Evolutionary conservation across 1,140 invertebrate genomes (phyloP), one percentile per base, ranked within the genome.

Genomic region (Trichoplusia ni): DNA sequence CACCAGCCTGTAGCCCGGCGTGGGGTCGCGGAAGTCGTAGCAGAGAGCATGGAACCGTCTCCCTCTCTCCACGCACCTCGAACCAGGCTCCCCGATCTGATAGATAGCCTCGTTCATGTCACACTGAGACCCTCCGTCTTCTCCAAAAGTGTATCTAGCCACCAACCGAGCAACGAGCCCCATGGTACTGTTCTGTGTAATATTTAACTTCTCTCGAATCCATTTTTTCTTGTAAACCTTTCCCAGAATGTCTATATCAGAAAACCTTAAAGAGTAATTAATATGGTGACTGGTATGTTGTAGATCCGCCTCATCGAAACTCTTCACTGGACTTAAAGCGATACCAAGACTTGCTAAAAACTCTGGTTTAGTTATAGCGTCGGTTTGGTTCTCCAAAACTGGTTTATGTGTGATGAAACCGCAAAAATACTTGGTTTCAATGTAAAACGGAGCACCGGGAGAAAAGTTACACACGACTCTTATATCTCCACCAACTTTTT

Each of bases 391-490:
- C 21, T 53, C 11, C 8, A 38, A 71, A 5, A 69, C 60, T 27
- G 74, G 65, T 31, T 67, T 69, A 51, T 82, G 76, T 11, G 40
- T 25, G 11, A 86, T 77, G 14, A 89, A 70, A 13, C 87, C 87
- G 64, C 87, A 90, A 51, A 75, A 87, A 61, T 80, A 79, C 51
- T 79, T 74, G 0, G 79, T 74, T 1, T 79, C 58, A 14, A 90
- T 42, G 53, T 67, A 69, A 60, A 80, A 89, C n/a, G 81, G 77
- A 4, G 86, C 82, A 31, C 84, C 82, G 19, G 87, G 87, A 14
- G 84, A 64, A 68, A 90, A 90, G 54, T 87, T 82, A 27, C 87
- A 90, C 21, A 89, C 68, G 14, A 89, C 78, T 77, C 86, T 77
- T 9, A 81, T 53, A 62, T 90, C 79, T 13, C 82, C 82, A 31